Percentiles rank a stretch among this genome's conserved stretches.
phyloP scores from a whole-genome alignment of 1,140 invertebrate genomes.

The Acarapis woodi region DNA sequence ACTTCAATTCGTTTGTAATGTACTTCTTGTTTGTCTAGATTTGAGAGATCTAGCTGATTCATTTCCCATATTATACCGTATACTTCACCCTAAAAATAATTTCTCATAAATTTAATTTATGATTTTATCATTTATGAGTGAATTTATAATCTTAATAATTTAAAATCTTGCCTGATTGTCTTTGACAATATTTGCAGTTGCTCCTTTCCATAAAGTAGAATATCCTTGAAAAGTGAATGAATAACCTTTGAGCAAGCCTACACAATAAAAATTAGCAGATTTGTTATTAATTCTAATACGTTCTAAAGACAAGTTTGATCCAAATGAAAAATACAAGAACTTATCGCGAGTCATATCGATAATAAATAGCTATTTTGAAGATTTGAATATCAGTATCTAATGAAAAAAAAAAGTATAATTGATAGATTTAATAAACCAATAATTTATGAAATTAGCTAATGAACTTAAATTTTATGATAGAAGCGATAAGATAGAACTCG shows the following conservation, averaged over 20 bases:
- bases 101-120: slow-evolving; percentile 1
- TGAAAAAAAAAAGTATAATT: no score
- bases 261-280: background rate
- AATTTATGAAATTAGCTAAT: no score
- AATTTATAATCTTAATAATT: background rate
- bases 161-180: background rate
- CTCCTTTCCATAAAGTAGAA: slow-evolving; percentile 6
- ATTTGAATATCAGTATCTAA: no score
- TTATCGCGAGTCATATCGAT: background rate
- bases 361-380: background rate
- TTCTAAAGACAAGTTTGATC: slow-evolving; percentile 3
- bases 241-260: slow-evolving; percentile 3
- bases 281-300: slow-evolving; percentile 6
- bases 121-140: background rate
- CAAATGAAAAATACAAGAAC: slow-evolving; percentile 6
- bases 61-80: slow-evolving; percentile 3
- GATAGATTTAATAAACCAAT: no score
- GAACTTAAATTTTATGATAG: no score
- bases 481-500: no score
- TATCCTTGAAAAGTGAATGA: slow-evolving; percentile 5
- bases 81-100: slow-evolving; percentile 1
- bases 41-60: slow-evolving; percentile 1
- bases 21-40: slow-evolving; percentile 7
- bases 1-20: slow-evolving; percentile 4
- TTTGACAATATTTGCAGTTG: slow-evolving; percentile 7